phyloP scores from a whole-genome alignment of 2,888 invertebrate species.

The Heptascelio sp. region DNA sequence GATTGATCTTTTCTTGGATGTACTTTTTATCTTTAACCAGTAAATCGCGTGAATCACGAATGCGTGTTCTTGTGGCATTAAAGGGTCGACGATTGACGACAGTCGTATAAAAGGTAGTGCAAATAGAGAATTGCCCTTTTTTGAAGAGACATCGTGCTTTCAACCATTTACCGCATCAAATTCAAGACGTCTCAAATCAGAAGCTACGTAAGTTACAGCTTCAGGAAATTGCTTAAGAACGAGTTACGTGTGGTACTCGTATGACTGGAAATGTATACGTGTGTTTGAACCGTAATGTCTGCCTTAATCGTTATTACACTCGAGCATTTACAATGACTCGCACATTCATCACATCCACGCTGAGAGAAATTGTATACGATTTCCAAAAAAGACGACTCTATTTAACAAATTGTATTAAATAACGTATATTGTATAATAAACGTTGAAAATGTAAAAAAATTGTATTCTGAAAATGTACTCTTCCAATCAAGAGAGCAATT shows the following conservation, averaged over 20 bases:
- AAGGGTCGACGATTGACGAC: slow-evolving; percentile 37
- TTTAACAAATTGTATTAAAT: too few species aligned
- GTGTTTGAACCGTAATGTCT: slow-evolving; percentile 7
- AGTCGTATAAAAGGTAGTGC: slow-evolving; percentile 46
- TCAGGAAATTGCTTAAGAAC: slow-evolving; percentile 39
- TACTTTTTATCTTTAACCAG: background rate
- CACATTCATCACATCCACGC: too few species aligned
- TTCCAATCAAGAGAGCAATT: too few species aligned
- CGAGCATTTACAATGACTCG: too few species aligned
- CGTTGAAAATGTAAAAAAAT: too few species aligned
- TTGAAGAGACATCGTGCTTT: slow-evolving; percentile 19
- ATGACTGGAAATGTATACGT: slow-evolving; percentile 21
- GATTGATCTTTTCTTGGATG: too few species aligned
- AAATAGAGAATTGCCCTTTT: slow-evolving; percentile 46
- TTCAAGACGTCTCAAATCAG: slow-evolving; percentile 25
- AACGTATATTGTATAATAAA: too few species aligned
- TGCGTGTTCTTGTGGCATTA: slow-evolving; percentile 30
- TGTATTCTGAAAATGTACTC: too few species aligned
- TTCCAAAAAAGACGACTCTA: too few species aligned
- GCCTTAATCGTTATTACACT: too few species aligned
- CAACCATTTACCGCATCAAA: slow-evolving; percentile 42
- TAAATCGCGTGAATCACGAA: background rate
- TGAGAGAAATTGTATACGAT: too few species aligned
- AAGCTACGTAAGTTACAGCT: slow-evolving; percentile 51
- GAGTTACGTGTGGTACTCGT: slow-evolving; percentile 1